Evolutionary conservation across 2,888 invertebrate genomes (phyloP).

Genomic region (Pogonocherus hispidulus): DNA sequence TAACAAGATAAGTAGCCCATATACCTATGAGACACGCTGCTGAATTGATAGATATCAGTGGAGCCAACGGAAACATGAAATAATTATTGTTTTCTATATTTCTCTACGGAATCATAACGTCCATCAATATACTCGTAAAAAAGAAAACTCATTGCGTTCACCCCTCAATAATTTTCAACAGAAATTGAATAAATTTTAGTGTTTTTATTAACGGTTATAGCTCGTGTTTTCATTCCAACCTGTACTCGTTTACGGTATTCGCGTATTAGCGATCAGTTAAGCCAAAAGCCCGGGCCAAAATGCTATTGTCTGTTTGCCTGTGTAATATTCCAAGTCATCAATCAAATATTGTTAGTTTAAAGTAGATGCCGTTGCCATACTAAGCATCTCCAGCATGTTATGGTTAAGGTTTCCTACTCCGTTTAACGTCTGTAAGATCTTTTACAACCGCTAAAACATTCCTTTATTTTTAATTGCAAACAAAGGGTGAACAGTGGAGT

Average conservation of each 20-base stretch:
- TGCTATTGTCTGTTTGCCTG: slow-evolving; percentile 47
- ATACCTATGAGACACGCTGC: too few species aligned
- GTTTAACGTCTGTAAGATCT: slow-evolving; percentile 15
- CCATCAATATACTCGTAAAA: background rate
- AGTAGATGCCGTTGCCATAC: slow-evolving; percentile 36
- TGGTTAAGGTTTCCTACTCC: slow-evolving; percentile 34
- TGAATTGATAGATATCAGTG: too few species aligned
- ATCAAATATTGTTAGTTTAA: slow-evolving; percentile 53
- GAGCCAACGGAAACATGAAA: background rate
- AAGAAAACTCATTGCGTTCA: background rate
- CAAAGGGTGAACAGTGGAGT: background rate
- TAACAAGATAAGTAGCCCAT: too few species aligned
- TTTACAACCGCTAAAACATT: slow-evolving; percentile 2
- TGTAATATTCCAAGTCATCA: slow-evolving; percentile 51
- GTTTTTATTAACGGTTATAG: slow-evolving; percentile 31
- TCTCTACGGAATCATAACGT: background rate
- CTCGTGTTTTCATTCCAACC: slow-evolving; percentile 35
- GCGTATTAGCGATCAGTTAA: slow-evolving; percentile 30
- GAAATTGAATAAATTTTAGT: slow-evolving; percentile 34
- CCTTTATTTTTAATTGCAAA: background rate
- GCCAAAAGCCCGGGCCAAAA: slow-evolving; percentile 28
- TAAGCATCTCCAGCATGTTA: slow-evolving; percentile 37
- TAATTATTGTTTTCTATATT: slow-evolving; percentile 1
- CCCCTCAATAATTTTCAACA: slow-evolving; percentile 21
- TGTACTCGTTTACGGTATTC: slow-evolving; percentile 35